A percentile compares a stretch with the other conserved stretches of the same genome.
Evolutionary conservation across 2,797 vertebrate genomes (phyloP).

Genomic region (Sardinella longiceps): DNA sequence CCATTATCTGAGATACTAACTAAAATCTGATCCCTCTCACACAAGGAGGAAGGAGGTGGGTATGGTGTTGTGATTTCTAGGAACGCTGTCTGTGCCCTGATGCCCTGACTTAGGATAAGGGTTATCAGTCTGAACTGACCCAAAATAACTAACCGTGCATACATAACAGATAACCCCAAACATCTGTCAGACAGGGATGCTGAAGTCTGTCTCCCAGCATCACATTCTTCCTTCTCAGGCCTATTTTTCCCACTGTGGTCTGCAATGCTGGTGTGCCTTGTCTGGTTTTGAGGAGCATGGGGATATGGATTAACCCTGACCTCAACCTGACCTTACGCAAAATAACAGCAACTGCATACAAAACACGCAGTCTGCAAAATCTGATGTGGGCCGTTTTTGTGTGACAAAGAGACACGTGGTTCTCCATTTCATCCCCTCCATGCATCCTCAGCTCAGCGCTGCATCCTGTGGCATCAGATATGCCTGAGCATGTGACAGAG

Average conservation of each 20-base stretch:
- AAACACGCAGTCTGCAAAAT: background rate
- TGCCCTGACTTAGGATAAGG: background rate
- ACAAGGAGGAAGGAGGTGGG: background rate
- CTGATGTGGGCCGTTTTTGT: background rate
- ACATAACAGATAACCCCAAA: background rate
- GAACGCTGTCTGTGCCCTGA: background rate
- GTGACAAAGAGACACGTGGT: background rate
- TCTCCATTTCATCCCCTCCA: background rate
- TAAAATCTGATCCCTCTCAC: background rate
- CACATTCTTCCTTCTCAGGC: background rate
- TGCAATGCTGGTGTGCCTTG: background rate
- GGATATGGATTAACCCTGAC: background rate
- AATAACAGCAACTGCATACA: background rate
- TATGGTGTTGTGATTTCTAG: background rate
- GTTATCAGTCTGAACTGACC: background rate
- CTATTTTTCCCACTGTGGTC: background rate
- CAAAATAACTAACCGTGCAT: slow-evolving; percentile 4
- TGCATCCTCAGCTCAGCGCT: background rate
- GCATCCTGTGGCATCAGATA: background rate
- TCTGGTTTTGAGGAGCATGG: background rate
- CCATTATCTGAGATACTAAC: background rate
- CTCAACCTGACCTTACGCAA: background rate
- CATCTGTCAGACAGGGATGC: background rate
- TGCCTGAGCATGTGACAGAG: background rate
- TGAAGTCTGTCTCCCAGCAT: background rate